These are phyloP conservation scores for Cercocebus atys DNA, from an alignment of 2,113 vertebrate genomes.

Conservation along the genomic window DNA sequence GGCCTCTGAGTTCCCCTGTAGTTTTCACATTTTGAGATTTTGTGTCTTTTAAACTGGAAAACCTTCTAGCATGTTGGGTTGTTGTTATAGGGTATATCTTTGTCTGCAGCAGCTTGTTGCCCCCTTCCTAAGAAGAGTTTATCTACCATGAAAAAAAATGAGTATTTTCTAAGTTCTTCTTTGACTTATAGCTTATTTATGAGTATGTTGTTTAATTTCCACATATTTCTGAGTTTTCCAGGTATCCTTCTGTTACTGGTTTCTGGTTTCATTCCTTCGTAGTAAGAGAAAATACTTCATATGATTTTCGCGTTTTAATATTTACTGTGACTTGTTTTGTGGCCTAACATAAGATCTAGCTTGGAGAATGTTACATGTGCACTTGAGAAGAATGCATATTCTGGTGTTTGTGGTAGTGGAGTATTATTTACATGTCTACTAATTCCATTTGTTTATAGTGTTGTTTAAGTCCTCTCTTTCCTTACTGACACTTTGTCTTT, in stretches of 20 bases:
- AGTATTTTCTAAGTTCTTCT: not conserved
- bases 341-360: not conserved
- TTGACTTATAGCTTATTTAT: not conserved
- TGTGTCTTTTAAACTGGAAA: conserved; percentile 21
- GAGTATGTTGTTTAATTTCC: not conserved
- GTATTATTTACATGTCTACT: not conserved
- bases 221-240: not conserved
- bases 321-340: not conserved
- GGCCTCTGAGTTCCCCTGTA: not conserved
- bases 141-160: not conserved
- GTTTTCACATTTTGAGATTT: not conserved
- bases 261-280: not conserved
- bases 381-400: not conserved
- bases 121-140: not conserved
- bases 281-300: not conserved
- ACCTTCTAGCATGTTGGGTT: not conserved
- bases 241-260: not conserved
- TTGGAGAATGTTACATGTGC: not conserved
- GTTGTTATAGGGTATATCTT: not conserved
- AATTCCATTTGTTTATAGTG: not conserved
- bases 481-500: not conserved
- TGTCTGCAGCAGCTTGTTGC: not conserved
- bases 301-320: no score
- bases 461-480: not conserved
- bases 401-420: not conserved